A percentile compares a stretch with the other conserved stretches of the same genome.
Conservation (phyloP, 2,113 vertebrate species). For the Phyllopteryx taeniolatus region DNA sequence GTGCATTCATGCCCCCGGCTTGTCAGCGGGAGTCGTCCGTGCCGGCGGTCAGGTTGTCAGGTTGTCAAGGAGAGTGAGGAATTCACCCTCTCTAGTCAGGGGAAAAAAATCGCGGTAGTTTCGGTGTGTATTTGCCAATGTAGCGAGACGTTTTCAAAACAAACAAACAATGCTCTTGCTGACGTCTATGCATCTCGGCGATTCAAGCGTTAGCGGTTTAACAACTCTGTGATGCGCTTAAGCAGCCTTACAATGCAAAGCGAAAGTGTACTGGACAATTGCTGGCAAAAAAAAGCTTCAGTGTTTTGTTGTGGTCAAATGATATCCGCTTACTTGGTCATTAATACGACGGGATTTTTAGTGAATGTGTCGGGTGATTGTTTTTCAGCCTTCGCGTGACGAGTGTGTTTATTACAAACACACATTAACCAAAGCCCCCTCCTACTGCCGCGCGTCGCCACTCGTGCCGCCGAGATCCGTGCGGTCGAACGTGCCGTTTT, state of each 20-base stretch:
- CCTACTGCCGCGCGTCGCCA: slow-evolving; percentile 1
- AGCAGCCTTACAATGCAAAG: no score
- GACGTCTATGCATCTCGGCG: no score
- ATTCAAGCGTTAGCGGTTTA: no score
- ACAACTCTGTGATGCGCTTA: no score
- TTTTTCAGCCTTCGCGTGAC: background rate
- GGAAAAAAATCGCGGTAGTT: background rate
- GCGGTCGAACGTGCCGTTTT: slow-evolving; percentile 5
- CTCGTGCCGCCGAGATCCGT: background rate
- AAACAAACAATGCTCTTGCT: no score
- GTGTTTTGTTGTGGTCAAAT: background rate
- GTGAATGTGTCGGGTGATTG: background rate
- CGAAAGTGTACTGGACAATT: no score
- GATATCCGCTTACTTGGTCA: background rate
- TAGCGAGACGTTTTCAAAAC: no score
- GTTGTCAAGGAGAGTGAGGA: slow-evolving; percentile 10
- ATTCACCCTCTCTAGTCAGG: background rate
- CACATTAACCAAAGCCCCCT: slow-evolving; percentile 4
- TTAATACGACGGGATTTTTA: background rate
- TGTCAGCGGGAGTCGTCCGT: background rate
- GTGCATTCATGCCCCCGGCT: slow-evolving; percentile 35
- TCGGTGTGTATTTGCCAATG: background rate
- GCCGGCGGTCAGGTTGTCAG: background rate
- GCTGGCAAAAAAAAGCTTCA: background rate
- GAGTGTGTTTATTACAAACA: slow-evolving; percentile 14